Percentiles rank a stretch among this genome's conserved stretches.
Conservation (phyloP, 2,113 vertebrate species). For the Mionectes macconnelli region DNA sequence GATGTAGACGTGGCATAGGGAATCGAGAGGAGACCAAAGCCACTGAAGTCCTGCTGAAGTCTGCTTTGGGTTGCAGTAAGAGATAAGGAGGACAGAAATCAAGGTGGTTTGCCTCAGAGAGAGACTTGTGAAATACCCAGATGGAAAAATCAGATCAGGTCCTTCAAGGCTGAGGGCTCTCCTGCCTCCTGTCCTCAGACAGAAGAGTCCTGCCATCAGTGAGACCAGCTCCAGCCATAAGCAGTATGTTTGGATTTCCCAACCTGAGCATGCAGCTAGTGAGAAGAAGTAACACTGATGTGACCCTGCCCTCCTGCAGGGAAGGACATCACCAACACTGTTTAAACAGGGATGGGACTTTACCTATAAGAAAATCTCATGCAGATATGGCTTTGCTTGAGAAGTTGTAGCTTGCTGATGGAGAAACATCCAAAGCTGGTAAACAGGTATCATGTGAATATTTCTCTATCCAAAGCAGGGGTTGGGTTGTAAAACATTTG, state of each 20-base stretch:
- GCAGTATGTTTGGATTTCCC: background rate
- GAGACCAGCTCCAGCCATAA: background rate
- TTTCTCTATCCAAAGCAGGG: background rate
- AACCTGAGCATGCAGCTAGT: background rate
- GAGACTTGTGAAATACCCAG: background rate
- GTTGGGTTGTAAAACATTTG: background rate
- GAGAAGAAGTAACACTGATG: background rate
- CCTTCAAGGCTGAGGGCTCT: background rate
- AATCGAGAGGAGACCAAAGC: background rate
- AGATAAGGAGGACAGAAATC: background rate
- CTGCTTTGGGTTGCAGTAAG: background rate
- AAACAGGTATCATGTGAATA: background rate
- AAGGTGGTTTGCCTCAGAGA: background rate
- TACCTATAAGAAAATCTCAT: background rate
- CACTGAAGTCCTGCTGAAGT: background rate
- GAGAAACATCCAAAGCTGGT: background rate
- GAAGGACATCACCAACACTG: background rate
- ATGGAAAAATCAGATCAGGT: background rate
- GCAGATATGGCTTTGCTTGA: background rate
- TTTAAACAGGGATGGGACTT: background rate
- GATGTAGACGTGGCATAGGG: fast-evolving
- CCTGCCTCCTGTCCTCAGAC: background rate
- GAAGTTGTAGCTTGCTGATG: background rate
- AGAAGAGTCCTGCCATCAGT: background rate
- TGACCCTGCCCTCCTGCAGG: background rate